Percentiles rank a stretch among this genome's conserved stretches.
Evolutionary conservation across 2,888 invertebrate species (phyloP).

Genomic region (Drosophila meridiana): DNA sequence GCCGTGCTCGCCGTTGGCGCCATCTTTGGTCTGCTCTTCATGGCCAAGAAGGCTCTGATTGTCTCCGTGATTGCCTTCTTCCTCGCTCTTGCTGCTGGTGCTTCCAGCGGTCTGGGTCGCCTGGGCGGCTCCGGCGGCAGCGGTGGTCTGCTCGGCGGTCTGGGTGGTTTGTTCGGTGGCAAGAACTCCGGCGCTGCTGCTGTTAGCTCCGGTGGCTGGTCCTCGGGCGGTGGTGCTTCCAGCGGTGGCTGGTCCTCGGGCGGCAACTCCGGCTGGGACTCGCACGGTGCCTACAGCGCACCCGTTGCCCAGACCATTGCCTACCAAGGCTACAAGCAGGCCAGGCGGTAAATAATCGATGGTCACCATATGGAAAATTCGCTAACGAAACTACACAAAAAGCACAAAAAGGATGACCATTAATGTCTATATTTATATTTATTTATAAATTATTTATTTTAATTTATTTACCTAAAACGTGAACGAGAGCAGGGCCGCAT

Average conservation of each 20-base stretch:
- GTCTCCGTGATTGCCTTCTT: slow-evolving; percentile 87
- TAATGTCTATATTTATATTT: slow-evolving; percentile 78
- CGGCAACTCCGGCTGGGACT: slow-evolving; percentile 83
- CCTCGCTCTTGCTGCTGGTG: slow-evolving; percentile 86
- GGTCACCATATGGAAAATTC: slow-evolving; percentile 61
- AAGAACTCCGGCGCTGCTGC: slow-evolving; percentile 75
- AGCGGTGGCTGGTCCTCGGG: slow-evolving; percentile 81
- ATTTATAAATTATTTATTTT: slow-evolving; percentile 84
- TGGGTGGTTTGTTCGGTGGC: slow-evolving; percentile 83
- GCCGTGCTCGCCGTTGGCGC: slow-evolving; percentile 86
- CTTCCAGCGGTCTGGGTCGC: slow-evolving; percentile 81
- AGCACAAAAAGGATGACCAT: slow-evolving; percentile 60
- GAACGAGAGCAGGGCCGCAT: slow-evolving; percentile 58
- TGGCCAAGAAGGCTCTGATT: slow-evolving; percentile 89
- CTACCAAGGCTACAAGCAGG: slow-evolving; percentile 86
- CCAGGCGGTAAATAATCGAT: slow-evolving; percentile 81
- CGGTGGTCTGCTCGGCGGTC: slow-evolving; percentile 79
- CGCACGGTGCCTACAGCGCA: slow-evolving; percentile 86
- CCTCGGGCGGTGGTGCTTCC: slow-evolving; percentile 78
- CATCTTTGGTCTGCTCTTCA: slow-evolving; percentile 87
- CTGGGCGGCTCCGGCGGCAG: slow-evolving; percentile 78
- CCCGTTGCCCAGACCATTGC: slow-evolving; percentile 86
- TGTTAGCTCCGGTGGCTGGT: slow-evolving; percentile 73
- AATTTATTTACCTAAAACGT: slow-evolving; percentile 82
- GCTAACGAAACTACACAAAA: slow-evolving; percentile 29